Conservation (phyloP, 2,888 invertebrate genomes). For the Bombyx huttoni region DNA sequence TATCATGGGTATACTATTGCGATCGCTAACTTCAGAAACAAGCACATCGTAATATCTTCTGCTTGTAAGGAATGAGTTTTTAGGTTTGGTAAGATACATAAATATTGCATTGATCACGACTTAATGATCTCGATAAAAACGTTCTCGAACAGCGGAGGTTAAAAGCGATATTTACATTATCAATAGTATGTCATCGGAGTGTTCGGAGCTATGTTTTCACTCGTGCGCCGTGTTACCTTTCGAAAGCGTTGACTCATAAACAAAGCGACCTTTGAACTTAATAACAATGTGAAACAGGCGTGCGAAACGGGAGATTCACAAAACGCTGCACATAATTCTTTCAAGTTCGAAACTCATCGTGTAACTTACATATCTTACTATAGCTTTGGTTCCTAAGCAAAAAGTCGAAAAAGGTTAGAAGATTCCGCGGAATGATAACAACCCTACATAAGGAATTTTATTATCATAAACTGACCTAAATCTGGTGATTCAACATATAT, state of each 20-base stretch:
- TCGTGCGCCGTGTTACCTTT: constrained; percentile 63
- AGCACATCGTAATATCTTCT: not conserved
- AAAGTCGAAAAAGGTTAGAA: constrained; percentile 35
- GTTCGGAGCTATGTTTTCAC: constrained; percentile 58
- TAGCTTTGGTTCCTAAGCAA: constrained; percentile 37
- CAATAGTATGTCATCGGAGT: constrained; percentile 66
- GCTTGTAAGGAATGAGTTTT: not conserved
- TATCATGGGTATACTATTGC: constrained; percentile 13
- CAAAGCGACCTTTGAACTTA: constrained; percentile 69
- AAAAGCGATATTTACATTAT: constrained; percentile 61
- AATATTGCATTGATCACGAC: not conserved
- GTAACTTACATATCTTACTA: constrained; percentile 43
- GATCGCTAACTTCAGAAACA: not conserved
- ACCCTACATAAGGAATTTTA: constrained; percentile 39
- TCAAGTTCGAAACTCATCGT: constrained; percentile 35
- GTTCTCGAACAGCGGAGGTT: constrained; percentile 27
- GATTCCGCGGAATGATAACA: constrained; percentile 43
- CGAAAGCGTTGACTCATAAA: constrained; percentile 67
- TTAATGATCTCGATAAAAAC: not conserved
- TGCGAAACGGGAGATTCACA: constrained; percentile 68
- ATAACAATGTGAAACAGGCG: constrained; percentile 67
- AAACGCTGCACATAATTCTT: constrained; percentile 62
- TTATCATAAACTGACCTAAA: constrained; percentile 48
- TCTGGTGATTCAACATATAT: constrained; percentile 42
- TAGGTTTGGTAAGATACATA: not conserved